These are phyloP conservation scores for Loris lydekkerianus DNA, from an alignment of 2,797 vertebrate genomes.

Conservation along the genomic window DNA sequence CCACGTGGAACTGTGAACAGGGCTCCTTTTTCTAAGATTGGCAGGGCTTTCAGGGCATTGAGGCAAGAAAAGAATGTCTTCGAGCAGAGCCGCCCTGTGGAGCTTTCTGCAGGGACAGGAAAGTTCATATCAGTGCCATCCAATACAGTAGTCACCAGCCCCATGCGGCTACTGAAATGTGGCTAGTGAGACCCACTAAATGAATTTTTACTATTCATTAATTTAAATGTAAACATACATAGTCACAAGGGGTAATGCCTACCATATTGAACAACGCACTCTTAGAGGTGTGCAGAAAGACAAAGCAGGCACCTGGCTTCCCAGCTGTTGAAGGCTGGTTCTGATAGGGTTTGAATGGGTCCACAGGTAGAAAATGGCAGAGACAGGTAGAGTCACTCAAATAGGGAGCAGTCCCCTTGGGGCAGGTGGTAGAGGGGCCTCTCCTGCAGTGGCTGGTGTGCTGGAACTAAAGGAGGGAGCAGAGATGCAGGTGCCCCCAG, in stretches of 20 bases:
- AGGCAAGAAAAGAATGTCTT: neutral
- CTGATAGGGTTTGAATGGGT: neutral
- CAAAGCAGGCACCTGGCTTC: neutral
- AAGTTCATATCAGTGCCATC: fast-evolving
- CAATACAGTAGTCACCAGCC: too few relatives aligned
- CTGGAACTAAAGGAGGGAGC: neutral
- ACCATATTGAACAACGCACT: neutral
- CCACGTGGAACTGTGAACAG: neutral
- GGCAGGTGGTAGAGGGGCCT: neutral
- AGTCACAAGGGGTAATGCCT: neutral
- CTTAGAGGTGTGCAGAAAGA: neutral
- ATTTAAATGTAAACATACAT: neutral
- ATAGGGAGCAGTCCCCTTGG: neutral
- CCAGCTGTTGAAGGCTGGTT: neutral
- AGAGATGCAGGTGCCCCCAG: neutral
- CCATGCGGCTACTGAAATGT: neutral
- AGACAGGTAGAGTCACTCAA: fast-evolving
- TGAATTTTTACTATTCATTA: neutral
- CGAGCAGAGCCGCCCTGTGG: neutral
- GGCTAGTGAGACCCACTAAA: neutral
- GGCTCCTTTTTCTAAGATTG: neutral
- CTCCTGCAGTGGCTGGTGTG: neutral
- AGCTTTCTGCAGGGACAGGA: neutral
- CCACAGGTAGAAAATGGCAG: neutral
- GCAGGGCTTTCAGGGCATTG: neutral